phyloP scores from a whole-genome alignment of 1,140 invertebrate genomes.

The Tetramorium alpestre region DNA sequence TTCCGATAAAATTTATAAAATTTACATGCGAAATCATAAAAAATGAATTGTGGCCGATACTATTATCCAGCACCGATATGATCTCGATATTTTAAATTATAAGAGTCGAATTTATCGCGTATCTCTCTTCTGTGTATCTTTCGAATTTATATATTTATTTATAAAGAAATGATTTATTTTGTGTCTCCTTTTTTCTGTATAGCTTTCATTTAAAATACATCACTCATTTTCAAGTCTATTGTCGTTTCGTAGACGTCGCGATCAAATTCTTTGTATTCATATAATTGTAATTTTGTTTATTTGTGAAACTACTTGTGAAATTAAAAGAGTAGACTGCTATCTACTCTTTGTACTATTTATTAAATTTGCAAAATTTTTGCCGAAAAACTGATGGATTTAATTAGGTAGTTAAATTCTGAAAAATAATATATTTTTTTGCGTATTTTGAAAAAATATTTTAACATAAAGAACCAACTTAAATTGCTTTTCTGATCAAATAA shows the following conservation, averaged over 20 bases:
- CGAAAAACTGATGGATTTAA: not conserved
- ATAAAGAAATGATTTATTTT: not conserved
- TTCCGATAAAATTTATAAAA: constrained; percentile 17
- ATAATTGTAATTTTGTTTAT: not conserved
- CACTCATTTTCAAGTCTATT: not conserved
- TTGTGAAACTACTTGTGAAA: not conserved
- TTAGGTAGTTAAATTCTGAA: not conserved
- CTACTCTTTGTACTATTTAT: not conserved
- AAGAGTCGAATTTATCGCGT: not conserved
- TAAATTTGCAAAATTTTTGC: not conserved
- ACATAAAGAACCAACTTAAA: not conserved
- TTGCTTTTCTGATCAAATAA: not conserved
- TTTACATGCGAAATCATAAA: not conserved
- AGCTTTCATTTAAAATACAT: not conserved
- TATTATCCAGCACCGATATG: not conserved
- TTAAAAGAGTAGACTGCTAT: not conserved
- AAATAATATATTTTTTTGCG: not conserved
- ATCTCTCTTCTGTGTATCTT: not conserved
- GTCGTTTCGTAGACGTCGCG: not conserved
- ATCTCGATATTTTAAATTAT: constrained; percentile 6
- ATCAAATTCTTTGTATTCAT: not conserved
- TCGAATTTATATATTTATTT: not conserved
- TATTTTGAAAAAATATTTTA: not conserved
- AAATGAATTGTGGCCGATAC: not conserved
- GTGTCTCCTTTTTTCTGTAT: not conserved